phyloP scores from a whole-genome alignment of 1,140 invertebrate species.

The Ceratosolen solmsi region DNA sequence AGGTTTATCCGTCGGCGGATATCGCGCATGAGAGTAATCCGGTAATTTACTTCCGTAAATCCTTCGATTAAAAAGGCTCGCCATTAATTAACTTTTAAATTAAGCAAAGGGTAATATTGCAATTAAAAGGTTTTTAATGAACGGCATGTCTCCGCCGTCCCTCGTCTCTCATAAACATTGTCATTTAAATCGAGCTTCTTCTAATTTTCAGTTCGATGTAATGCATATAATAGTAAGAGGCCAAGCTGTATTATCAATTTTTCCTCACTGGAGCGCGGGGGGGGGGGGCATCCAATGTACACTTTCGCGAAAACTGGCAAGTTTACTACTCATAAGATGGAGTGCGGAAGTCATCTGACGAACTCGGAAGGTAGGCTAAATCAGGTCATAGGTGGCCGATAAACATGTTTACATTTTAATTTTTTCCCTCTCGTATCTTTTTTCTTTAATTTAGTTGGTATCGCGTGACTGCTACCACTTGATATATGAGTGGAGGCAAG shows the following conservation, averaged over 20 bases:
- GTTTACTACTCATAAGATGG: not conserved
- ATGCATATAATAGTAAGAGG: not conserved
- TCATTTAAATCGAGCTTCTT: not conserved
- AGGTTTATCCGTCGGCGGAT: not conserved
- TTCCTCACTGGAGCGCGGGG: too few relatives aligned
- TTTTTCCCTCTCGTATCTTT: not conserved
- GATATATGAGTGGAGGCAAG: slow-evolving; percentile 24
- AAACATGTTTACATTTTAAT: slow-evolving; percentile 1
- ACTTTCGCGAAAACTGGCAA: not conserved
- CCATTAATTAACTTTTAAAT: slow-evolving; percentile 17
- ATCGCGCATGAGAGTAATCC: not conserved
- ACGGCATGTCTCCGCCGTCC: not conserved
- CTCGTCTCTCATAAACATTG: not conserved
- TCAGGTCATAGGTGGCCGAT: slow-evolving; percentile 18
- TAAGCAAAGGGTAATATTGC: slow-evolving; percentile 21
- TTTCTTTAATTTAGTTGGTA: not conserved
- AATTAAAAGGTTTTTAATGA: slow-evolving; percentile 12
- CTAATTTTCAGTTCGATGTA: slow-evolving; percentile 28
- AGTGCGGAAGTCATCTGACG: not conserved
- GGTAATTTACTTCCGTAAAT: slow-evolving; percentile 12
- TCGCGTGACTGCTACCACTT: not conserved
- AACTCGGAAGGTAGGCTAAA: not conserved
- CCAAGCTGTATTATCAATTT: slow-evolving; percentile 30
- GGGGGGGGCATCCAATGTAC: not conserved
- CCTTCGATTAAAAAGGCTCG: slow-evolving; percentile 10